These are phyloP conservation scores for Dichetophora obliterata DNA, from an alignment of 2,888 invertebrate species.

Conservation along the genomic window DNA sequence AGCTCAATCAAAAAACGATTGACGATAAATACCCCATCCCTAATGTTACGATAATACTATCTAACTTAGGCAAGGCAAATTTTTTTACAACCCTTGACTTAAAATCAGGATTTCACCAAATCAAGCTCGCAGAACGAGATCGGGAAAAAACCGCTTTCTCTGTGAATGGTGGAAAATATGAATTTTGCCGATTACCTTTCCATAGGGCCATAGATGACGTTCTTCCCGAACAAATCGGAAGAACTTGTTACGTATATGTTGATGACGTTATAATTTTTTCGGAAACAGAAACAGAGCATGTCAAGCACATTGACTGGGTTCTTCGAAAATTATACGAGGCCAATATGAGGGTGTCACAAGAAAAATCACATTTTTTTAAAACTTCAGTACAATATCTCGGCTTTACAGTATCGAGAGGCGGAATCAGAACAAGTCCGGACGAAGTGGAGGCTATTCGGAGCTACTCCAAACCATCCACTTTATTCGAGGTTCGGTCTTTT, in stretches of 20 bases:
- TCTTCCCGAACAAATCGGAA: conserved; percentile 3
- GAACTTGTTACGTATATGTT: conserved; percentile 18
- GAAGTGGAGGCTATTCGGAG: not conserved
- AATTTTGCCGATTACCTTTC: not conserved
- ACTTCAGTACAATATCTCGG: not conserved
- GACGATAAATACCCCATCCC: not conserved
- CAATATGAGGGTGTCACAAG: not conserved
- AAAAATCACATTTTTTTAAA: not conserved
- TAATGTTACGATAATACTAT: not conserved
- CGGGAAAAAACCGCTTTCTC: too few species aligned
- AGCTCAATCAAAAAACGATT: not conserved
- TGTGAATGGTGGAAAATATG: not conserved
- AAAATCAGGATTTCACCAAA: too few species aligned
- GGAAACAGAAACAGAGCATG: not conserved
- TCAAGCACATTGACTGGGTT: not conserved
- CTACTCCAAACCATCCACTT: not conserved
- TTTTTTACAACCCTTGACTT: too few species aligned
- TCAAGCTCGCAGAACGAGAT: too few species aligned
- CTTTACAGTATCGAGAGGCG: not conserved
- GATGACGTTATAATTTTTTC: conserved; percentile 2
- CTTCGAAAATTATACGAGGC: not conserved
- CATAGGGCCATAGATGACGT: not conserved
- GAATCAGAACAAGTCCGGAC: not conserved
- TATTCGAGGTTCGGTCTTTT: conserved; percentile 20
- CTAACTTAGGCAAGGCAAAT: not conserved